Percentiles rank a stretch among this genome's conserved stretches.
These are phyloP conservation scores for Eupithecia subfuscata DNA, from an alignment of 2,888 invertebrate species.

Conservation along the genomic window DNA sequence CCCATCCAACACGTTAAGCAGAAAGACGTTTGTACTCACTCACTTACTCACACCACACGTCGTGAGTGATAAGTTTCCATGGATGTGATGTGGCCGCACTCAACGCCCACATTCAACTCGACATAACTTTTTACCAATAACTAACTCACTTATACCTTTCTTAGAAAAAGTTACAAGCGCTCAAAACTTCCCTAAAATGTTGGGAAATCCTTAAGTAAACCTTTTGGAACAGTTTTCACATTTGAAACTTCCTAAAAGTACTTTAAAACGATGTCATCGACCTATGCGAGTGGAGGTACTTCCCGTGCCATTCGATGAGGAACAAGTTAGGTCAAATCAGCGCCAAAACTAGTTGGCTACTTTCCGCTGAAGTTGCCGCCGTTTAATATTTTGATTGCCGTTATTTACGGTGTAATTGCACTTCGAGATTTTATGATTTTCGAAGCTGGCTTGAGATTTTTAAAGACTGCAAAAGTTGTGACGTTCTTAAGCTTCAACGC, in stretches of 20 bases:
- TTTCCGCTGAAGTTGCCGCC: constrained; percentile 6
- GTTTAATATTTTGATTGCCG: constrained; percentile 14
- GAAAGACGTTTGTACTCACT: not conserved
- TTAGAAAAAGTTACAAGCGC: not conserved
- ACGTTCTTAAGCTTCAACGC: not conserved
- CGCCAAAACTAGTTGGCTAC: constrained; percentile 6
- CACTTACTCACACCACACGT: not conserved
- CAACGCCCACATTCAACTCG: not conserved
- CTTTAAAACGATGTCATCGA: constrained; percentile 8
- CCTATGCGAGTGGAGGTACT: constrained; percentile 1
- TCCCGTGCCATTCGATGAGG: constrained; percentile 1
- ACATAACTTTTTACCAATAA: constrained; percentile 9
- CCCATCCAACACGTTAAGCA: constrained; percentile 7
- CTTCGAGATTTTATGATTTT: constrained; percentile 15
- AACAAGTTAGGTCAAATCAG: constrained; percentile 13
- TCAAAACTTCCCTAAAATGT: constrained; percentile 10
- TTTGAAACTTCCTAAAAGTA: constrained; percentile 12
- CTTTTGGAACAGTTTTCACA: constrained; percentile 9
- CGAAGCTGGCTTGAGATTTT: constrained; percentile 1
- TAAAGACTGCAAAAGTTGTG: not conserved
- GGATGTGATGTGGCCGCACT: not conserved
- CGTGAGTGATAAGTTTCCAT: constrained; percentile 1
- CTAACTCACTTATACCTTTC: constrained; percentile 12
- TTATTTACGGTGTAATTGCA: constrained; percentile 14
- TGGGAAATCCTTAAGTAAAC: constrained; percentile 2